phyloP scores from a whole-genome alignment of 2,888 invertebrate species.

The Pheosia tremula region DNA sequence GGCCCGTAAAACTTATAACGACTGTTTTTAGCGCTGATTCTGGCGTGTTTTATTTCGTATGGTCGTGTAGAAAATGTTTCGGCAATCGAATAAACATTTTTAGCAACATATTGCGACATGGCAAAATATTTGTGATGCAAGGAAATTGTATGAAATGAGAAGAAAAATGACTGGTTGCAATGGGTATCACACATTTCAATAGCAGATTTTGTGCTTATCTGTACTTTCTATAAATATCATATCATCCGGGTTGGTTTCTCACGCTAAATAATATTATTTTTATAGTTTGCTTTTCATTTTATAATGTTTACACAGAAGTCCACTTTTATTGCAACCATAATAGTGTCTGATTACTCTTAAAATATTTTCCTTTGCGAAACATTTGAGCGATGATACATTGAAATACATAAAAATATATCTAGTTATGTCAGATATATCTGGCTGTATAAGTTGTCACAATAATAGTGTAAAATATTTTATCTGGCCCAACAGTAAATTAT shows the following conservation, averaged over 20 bases:
- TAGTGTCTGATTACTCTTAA: background rate
- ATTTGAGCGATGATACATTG: background rate
- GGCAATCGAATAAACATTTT: no score
- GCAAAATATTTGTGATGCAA: no score
- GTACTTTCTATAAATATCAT: constrained; percentile 1
- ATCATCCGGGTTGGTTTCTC: background rate
- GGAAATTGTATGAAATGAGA: no score
- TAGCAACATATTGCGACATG: no score
- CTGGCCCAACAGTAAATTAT: no score
- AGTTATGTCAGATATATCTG: no score
- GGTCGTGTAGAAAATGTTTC: background rate
- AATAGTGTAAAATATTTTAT: no score
- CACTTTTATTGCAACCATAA: constrained; percentile 1
- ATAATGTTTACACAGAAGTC: constrained; percentile 2
- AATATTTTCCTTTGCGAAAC: background rate
- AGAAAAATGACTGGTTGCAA: no score
- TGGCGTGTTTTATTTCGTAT: background rate
- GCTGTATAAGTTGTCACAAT: no score
- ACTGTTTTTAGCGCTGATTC: background rate
- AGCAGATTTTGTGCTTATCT: background rate
- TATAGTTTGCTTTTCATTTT: background rate
- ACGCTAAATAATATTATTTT: background rate
- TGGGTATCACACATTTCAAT: no score
- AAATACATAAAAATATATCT: background rate
- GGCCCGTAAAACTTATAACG: constrained; percentile 9